A percentile compares a stretch with the other conserved stretches of the same genome.
Evolutionary conservation across 1,140 invertebrate genomes (phyloP).

Genomic region (Theocolax elegans): DNA sequence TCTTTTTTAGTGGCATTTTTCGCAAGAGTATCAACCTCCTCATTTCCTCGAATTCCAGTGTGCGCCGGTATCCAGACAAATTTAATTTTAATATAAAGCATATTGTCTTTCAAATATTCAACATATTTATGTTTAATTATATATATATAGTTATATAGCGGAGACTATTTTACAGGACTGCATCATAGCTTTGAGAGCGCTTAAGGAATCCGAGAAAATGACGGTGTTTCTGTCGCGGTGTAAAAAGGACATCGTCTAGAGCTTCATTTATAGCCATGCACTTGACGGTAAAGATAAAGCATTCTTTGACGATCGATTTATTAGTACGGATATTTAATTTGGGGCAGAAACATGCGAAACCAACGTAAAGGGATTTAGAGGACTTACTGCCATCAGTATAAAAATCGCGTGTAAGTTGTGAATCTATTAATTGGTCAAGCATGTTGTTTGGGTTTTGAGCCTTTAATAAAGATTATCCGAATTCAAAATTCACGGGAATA

Average conservation of each 20-base stretch:
- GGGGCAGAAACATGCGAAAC: background rate
- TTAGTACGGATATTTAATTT: background rate
- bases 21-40: constrained; percentile 1
- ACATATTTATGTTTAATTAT: constrained; percentile 5
- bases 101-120: background rate
- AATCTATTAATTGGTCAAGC: background rate
- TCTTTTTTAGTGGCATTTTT: background rate
- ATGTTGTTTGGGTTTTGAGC: background rate
- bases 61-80: constrained; percentile 30
- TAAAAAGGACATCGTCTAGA: background rate
- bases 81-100: background rate
- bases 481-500: background rate
- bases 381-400: constrained; percentile 16
- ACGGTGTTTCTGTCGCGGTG: background rate
- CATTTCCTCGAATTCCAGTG: constrained; percentile 15
- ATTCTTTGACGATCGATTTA: background rate
- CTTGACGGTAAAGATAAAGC: constrained; percentile 5
- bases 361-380: background rate
- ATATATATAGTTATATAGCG: background rate
- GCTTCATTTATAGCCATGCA: constrained; percentile 7
- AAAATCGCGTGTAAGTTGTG: background rate
- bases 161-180: background rate
- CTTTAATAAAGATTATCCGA: background rate
- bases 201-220: constrained; percentile 4
- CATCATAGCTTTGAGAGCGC: background rate